These are phyloP conservation scores for Volucella bombylans DNA, from an alignment of 2,888 invertebrate genomes.

Conservation along the genomic window DNA sequence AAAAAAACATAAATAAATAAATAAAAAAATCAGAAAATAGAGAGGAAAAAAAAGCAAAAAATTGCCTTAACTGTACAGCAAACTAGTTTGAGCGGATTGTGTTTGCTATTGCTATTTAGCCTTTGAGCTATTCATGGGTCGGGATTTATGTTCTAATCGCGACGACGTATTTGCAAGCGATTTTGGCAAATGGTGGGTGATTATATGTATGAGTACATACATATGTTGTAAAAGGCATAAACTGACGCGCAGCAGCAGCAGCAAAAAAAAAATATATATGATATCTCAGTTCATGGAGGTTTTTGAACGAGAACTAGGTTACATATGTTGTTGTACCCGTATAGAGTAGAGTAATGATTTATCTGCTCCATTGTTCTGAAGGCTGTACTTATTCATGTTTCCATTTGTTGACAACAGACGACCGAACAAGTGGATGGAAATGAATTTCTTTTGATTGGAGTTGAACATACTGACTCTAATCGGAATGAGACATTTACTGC, in stretches of 20 bases:
- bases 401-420: constrained; percentile 13
- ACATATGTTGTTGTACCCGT: constrained; percentile 32
- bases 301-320: constrained; percentile 61
- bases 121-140: constrained; percentile 12
- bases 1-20: constrained; percentile 26
- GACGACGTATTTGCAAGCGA: constrained; percentile 26
- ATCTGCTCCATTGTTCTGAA: constrained; percentile 33
- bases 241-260: constrained; percentile 28
- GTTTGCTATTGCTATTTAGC: constrained; percentile 28
- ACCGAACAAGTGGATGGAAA: constrained; percentile 14
- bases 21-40: neutral
- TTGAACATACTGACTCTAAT: neutral
- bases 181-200: constrained; percentile 46
- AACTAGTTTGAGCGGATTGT: constrained; percentile 42
- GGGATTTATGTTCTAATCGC: constrained; percentile 40
- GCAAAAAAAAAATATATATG: constrained; percentile 22
- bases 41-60: constrained; percentile 9
- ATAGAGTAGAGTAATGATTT: constrained; percentile 22
- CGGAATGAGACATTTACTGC: neutral
- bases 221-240: constrained; percentile 25
- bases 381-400: constrained; percentile 8
- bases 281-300: constrained; percentile 45
- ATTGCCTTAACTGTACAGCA: constrained; percentile 44
- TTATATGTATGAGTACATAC: neutral
- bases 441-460: constrained; percentile 10